These are phyloP conservation scores for Microcebus tavaratra DNA, from an alignment of 2,113 vertebrate species.

Conservation along the genomic window DNA sequence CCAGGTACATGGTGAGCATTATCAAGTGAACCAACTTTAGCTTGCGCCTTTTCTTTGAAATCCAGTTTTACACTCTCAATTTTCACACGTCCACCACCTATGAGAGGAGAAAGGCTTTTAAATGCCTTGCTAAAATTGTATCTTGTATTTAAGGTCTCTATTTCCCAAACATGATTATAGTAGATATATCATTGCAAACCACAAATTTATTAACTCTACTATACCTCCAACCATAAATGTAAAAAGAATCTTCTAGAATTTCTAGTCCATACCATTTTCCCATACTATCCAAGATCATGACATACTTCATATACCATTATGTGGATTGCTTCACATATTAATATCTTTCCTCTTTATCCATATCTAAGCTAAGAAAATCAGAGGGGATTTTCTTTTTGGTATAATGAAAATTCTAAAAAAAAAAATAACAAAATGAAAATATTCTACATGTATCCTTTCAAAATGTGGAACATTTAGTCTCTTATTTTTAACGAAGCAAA, in stretches of 20 bases:
- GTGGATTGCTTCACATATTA: not conserved
- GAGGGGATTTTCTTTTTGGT: not conserved
- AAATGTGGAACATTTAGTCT: not conserved
- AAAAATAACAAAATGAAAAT: not conserved
- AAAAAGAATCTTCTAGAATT: not conserved
- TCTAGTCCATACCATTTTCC: not conserved
- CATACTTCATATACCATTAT: not conserved
- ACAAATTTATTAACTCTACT: not conserved
- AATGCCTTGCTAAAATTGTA: constrained; percentile 2
- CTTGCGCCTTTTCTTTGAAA: constrained; percentile 99
- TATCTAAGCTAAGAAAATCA: not conserved
- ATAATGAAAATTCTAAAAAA: not conserved
- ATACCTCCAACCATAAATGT: not conserved
- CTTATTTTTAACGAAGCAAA: not conserved
- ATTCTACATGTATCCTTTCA: not conserved
- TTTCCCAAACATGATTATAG: not conserved
- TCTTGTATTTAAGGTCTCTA: not conserved
- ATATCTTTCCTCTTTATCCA: not conserved
- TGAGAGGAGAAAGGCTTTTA: constrained; percentile 52
- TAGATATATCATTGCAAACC: not conserved
- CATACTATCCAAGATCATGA: not conserved
- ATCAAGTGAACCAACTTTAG: constrained; percentile 98
- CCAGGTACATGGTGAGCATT: constrained; percentile 95
- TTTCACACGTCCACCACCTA: constrained; percentile 96
- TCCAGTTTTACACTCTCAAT: constrained; percentile 98